Percentiles rank a stretch among this genome's conserved stretches.
phyloP scores from a whole-genome alignment of 2,888 invertebrate species.

The Ophion obscuratus region DNA sequence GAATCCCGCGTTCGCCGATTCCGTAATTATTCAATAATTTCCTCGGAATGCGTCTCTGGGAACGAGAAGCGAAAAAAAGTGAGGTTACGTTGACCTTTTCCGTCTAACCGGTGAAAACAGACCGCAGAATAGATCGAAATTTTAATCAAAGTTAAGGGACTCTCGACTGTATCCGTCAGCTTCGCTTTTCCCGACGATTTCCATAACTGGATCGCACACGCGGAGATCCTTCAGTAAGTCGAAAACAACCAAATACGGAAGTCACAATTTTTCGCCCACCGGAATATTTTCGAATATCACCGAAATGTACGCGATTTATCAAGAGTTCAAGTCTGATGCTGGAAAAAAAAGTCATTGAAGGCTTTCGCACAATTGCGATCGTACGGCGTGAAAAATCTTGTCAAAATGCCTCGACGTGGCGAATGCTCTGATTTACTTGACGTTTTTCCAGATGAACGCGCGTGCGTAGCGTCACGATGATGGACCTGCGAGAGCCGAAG shows the following conservation, averaged over 20 bases:
- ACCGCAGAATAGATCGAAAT: background rate
- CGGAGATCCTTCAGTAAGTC: background rate
- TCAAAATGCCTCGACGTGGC: background rate
- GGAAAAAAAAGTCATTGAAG: background rate
- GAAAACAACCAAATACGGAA: conserved; percentile 34
- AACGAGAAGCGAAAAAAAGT: background rate
- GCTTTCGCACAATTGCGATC: background rate
- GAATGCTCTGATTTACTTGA: background rate
- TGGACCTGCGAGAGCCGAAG: conserved; percentile 85
- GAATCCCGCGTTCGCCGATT: background rate
- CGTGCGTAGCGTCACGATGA: conserved; percentile 70
- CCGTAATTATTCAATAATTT: background rate
- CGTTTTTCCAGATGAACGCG: background rate
- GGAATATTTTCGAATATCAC: background rate
- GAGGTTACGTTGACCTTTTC: background rate
- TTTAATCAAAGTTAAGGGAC: background rate
- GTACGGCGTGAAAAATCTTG: background rate
- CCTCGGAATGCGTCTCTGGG: background rate
- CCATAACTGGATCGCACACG: conserved; percentile 20
- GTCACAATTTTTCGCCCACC: background rate
- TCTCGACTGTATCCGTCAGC: conserved; percentile 23
- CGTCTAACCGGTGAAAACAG: background rate
- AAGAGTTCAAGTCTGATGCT: background rate
- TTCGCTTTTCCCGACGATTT: conserved; percentile 43
- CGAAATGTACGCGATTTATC: background rate